These are phyloP conservation scores for Neopelma chrysocephalum DNA, from an alignment of 2,797 vertebrate species.

Conservation along the genomic window DNA sequence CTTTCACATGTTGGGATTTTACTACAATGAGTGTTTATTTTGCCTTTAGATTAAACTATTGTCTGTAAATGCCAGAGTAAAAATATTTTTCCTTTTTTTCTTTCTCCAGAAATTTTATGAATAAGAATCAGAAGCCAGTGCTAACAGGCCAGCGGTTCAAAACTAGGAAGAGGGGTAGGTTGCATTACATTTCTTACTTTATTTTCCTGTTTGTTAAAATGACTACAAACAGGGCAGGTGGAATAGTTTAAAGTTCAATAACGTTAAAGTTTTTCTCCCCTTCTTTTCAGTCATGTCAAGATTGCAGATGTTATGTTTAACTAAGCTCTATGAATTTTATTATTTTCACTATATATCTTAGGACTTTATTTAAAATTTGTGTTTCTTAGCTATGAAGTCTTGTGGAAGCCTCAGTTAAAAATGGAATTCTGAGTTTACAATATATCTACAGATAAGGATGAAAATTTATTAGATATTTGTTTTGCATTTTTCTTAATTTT, in stretches of 20 bases:
- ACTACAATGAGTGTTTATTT: neutral
- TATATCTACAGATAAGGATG: neutral
- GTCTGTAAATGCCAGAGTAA: neutral
- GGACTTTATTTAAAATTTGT: neutral
- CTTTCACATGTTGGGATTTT: neutral
- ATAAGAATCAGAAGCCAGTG: slow-evolving; percentile 97
- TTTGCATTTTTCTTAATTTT: neutral
- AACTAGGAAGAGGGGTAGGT: slow-evolving; percentile 96
- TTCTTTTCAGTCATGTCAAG: neutral
- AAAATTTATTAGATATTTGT: neutral
- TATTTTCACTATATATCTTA: neutral
- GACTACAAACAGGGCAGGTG: neutral
- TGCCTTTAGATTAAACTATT: neutral
- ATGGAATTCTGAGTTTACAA: neutral
- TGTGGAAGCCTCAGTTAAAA: neutral
- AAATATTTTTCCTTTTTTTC: neutral
- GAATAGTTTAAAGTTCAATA: neutral
- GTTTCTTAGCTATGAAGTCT: neutral
- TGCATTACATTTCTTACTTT: neutral
- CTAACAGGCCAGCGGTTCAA: slow-evolving; percentile 97
- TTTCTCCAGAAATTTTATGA: slow-evolving; percentile 92
- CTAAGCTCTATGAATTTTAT: neutral
- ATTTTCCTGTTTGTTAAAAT: neutral
- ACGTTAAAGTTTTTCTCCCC: neutral
- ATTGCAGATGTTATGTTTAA: neutral